These are phyloP conservation scores for Turnix velox DNA, from an alignment of 2,113 vertebrate species.

Conservation along the genomic window DNA sequence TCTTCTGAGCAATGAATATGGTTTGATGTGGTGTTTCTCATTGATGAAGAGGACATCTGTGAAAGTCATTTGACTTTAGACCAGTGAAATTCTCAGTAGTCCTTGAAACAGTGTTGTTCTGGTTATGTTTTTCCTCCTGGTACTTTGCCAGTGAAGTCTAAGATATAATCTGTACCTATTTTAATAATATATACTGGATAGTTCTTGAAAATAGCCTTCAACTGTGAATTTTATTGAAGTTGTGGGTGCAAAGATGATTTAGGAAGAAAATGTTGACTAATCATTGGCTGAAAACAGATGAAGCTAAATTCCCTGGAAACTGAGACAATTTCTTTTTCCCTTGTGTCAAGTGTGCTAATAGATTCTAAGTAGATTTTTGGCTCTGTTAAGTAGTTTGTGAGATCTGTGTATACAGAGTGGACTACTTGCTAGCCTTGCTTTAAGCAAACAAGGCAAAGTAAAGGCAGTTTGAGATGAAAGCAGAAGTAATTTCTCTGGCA, in stretches of 20 bases:
- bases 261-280: not conserved
- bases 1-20: not conserved
- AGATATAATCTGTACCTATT: not conserved
- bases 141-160: not conserved
- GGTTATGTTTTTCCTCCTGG: not conserved
- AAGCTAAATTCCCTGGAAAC: not conserved
- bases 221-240: not conserved
- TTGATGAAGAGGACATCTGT: not conserved
- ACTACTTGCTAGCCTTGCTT: not conserved
- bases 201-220: not conserved
- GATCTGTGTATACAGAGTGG: not conserved
- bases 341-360: not conserved
- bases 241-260: not conserved
- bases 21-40: not conserved
- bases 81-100: not conserved
- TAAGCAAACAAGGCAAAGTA: not conserved
- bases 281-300: not conserved
- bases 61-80: not conserved
- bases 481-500: not conserved
- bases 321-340: not conserved
- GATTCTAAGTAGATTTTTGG: not conserved
- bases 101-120: not conserved
- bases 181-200: not conserved
- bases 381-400: not conserved
- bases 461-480: not conserved